Evolutionary conservation across 2,797 vertebrate genomes (phyloP), one percentile per base, ranked within the genome.

Genomic region (Trichosurus vulpecula): DNA sequence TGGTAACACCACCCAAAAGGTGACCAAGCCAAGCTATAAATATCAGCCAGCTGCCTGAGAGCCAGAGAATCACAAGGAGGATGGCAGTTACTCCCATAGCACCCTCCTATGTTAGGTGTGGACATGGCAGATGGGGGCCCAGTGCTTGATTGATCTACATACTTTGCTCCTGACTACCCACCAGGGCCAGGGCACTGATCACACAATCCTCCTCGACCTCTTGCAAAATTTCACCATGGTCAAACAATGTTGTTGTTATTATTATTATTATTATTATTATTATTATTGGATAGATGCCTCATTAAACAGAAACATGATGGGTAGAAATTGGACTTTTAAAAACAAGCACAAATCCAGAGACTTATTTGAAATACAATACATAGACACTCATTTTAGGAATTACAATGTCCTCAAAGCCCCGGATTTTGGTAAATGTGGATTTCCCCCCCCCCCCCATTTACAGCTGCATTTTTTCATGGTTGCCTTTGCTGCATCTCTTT

Each of bases 361-460:
- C 3, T 27, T 41, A 87, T 51, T 87, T 87, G 41, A 51, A 10
- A 87, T 47, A 11, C 41, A 87, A 47, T 12, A 27, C 8, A 27
- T 41, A 25, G 22, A 47, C 47, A 22, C 8, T 81, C 22, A 47
- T 29, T 87, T 51, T 87, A 51, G 22, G 41, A 87, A 51, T 51
- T 47, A 87, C 41, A 87, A 1, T 87, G 22, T 87, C 51, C 74
- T 35, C 41, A 27, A 47, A 81, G 66, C 19, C n/a, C 66, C 3
- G n/a, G 5, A 30, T 81, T 58, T 52, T 90, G 57, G 55, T 53
- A 47, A 58, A 91, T 52, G 19, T 87, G 35, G 19, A 22, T n/a
- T 53, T 54, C 91, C 22, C 54, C 57, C 58, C 91, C 54, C 91
- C 22, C 54, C 57, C 58, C 91, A 94, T 90, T 95, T 55, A 10